These are phyloP conservation scores for Drosophila mulleri DNA, from an alignment of 2,888 invertebrate species.

Conservation along the genomic window DNA sequence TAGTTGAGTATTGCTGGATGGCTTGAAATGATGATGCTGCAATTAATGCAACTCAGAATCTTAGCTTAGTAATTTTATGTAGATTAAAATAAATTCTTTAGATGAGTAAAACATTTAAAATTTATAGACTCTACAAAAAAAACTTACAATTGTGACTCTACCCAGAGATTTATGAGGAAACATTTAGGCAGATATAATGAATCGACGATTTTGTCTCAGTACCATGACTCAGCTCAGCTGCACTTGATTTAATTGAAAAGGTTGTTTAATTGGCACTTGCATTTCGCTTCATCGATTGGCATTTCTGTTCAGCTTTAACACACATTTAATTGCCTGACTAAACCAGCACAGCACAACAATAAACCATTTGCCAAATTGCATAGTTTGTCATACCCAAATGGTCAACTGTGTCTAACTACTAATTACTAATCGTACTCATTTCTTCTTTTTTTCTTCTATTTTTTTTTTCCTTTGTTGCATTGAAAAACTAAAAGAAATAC, in stretches of 20 bases:
- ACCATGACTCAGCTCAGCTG: neutral
- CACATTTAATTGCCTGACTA: conserved; percentile 16
- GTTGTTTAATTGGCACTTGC: conserved; percentile 6
- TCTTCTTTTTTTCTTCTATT: neutral
- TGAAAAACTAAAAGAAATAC: conserved; percentile 4
- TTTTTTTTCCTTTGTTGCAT: neutral
- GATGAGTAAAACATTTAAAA: no score
- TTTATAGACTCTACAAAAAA: no score
- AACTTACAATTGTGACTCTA: neutral
- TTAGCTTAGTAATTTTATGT: no score
- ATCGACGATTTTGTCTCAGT: no score
- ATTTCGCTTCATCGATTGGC: neutral
- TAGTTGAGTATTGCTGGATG: no score
- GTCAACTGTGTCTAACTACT: conserved; percentile 11
- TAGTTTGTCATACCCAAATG: conserved; percentile 4
- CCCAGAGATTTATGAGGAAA: neutral
- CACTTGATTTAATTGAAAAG: neutral
- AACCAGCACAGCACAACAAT: conserved; percentile 18
- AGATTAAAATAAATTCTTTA: no score
- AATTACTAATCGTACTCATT: conserved; percentile 2
- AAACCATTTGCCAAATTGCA: conserved; percentile 4
- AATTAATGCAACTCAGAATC: no score
- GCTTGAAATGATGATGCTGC: no score
- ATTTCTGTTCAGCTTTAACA: neutral
- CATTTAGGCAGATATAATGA: no score